Base-by-base conservation (phyloP, 2,888 invertebrate genomes). In the Rhamphomyia laevipes region DNA sequence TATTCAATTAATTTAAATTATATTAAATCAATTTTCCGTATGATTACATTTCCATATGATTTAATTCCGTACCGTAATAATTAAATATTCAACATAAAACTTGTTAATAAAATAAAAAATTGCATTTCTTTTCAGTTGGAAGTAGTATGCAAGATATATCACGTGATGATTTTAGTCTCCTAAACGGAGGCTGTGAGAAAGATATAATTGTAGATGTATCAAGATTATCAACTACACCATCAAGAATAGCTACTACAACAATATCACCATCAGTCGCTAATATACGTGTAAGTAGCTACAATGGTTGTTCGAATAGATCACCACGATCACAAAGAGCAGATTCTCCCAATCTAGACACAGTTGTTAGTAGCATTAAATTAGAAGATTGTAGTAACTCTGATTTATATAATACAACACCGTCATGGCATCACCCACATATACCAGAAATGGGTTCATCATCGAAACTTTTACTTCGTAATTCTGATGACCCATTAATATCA, bases 401-500 rank as follows among this genome's bases (percentile, higher is more conserved):
- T 47, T 16, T 52, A 17, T 54, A 50, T 38, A 40, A 50, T 42
- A 40, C 37, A 21, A 43, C 47, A 27, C 11, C 46, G 33, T 50
- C 51, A 31, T 54, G 54, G 52, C 43, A 51, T 45, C 48, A 47
- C 13, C 46, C 43, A 17, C 51, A 50, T 50, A 43, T 49, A 2
- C 55, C 55, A 1, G 27, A 55, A 59, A 49, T 58, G 51, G 54
- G 23, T 54, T 54, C 23, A 62, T 60, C 47, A 10, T 45, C 50
- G 13, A 65, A 63, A 43, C 52, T 67, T 38, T 53, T 69, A 23
- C 56, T 69, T 35, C 67, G 66, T 37, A 66, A 66, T 46, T 71
- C 71, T 1, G 71, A 70, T 41, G 71, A 71, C 61, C 71, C 71
- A 0, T 52, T 71, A 41, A 71, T 71, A 51, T 68, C 67, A 17